These are phyloP conservation scores for Spermophilus dauricus DNA, from an alignment of 2,113 vertebrate genomes.

Conservation along the genomic window DNA sequence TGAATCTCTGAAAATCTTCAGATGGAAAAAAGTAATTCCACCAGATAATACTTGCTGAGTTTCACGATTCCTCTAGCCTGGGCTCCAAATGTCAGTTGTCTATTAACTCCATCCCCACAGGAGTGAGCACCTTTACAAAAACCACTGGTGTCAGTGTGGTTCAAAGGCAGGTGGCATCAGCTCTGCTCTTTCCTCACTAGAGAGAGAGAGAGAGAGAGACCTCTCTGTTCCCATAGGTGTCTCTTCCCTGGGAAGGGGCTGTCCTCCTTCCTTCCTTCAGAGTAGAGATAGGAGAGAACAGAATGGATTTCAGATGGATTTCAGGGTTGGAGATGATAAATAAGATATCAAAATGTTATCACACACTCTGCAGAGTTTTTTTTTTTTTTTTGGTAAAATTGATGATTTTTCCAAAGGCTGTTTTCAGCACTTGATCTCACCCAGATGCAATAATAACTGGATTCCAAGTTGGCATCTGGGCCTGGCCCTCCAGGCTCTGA, in stretches of 20 bases:
- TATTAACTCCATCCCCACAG: constrained; percentile 53
- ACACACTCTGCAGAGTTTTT: not conserved
- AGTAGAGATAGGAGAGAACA: not conserved
- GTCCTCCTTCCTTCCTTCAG: not conserved
- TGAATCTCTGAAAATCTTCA: constrained; percentile 69
- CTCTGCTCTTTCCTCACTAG: constrained; percentile 33
- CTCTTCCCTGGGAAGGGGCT: not conserved
- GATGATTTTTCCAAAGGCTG: constrained; percentile 65
- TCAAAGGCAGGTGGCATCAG: constrained; percentile 39
- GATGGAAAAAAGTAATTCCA: constrained; percentile 55
- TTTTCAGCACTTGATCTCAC: constrained; percentile 66
- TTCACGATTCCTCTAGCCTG: constrained; percentile 49
- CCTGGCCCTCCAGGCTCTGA: constrained; percentile 53
- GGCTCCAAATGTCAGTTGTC: constrained; percentile 62
- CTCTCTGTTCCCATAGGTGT: not conserved
- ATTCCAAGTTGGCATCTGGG: constrained; percentile 66
- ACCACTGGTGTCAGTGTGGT: not conserved
- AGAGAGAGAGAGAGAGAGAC: too few species aligned
- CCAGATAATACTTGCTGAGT: constrained; percentile 45
- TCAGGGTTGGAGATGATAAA: constrained; percentile 72
- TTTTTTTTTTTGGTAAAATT: not conserved
- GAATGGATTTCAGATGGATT: constrained; percentile 61
- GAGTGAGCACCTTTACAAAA: constrained; percentile 76
- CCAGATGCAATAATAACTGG: constrained; percentile 66
- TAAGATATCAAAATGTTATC: constrained; percentile 76